Evolutionary conservation across 2,888 invertebrate genomes (phyloP), one percentile per base, ranked within the genome.

Genomic region (Myopa testacea): DNA sequence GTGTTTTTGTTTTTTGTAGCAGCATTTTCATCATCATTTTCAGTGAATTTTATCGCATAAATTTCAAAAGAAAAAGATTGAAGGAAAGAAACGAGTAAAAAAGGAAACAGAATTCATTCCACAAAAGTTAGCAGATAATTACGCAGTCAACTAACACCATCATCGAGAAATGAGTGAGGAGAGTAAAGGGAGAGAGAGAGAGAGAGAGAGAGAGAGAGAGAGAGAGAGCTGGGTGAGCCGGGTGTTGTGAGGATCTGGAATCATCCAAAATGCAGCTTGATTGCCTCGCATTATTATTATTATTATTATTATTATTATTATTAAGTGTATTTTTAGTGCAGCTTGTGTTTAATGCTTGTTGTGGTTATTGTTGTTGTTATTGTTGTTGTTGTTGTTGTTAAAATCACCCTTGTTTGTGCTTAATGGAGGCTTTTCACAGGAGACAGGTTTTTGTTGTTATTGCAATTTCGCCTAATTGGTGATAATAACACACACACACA

Each of bases 101-200:
- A 70, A 26, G 52, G 14, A 58, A 19, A 40, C 12, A 38, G 19
- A 86, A 86, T 84, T 85, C 83, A 86, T 85, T 86, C 82, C 80
- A 84, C 76, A 82, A 81, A 81, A 82, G 79, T 81, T 81, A 81
- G 80, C 81, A 82, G 82, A 83, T 85, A 85, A 85, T 85, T 84
- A 85, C 82, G 81, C 80, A 76, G 70, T 26, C 55, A 52, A 70
- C 70, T 55, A 70, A 70, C 70, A 55, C 52, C 45, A 52, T 14
- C 69, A 26, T 50, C n/a, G n/a, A n/a, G n/a, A n/a, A n/a, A n/a
- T n/a, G n/a, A n/a, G n/a, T n/a, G n/a, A n/a, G n/a, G n/a, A n/a
- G n/a, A n/a, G 12, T 38, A 4, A 40, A 40, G 5, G 40, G 5
- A 40, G 40, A 40, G 40, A 6, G 40, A 4, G 40, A 40, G 40